These are phyloP conservation scores for Vultur gryphus DNA, from an alignment of 2,797 vertebrate genomes.

Conservation along the genomic window DNA sequence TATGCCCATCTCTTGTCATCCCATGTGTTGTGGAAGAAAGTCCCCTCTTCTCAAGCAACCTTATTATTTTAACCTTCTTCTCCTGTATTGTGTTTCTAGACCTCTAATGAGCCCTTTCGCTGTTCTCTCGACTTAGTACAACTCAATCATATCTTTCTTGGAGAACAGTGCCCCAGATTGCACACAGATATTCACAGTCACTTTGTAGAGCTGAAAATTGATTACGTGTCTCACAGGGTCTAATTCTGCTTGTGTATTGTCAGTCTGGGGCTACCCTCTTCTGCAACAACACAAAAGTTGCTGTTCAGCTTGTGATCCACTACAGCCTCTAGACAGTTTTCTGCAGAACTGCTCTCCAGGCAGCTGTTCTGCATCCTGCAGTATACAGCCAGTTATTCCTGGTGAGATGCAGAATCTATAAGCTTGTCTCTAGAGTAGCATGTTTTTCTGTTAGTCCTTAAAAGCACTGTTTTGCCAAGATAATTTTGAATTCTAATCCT, in stretches of 20 bases:
- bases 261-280: not conserved
- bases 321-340: not conserved
- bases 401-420: not conserved
- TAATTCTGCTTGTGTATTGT: not conserved
- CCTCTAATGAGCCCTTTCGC: not conserved
- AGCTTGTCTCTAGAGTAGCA: not conserved
- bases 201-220: not conserved
- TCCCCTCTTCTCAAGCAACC: not conserved
- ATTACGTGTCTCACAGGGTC: not conserved
- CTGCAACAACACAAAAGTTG: not conserved
- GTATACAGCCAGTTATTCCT: not conserved
- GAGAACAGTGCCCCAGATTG: not conserved
- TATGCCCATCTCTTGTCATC: not conserved
- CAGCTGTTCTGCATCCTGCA: not conserved
- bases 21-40: not conserved
- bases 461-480: constrained; percentile 16
- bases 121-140: not conserved
- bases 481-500: constrained; percentile 38
- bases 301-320: not conserved
- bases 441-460: not conserved
- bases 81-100: not conserved
- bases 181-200: not conserved
- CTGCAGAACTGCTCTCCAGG: not conserved
- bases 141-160: not conserved
- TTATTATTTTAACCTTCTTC: not conserved